Base-by-base conservation (phyloP, 2,797 vertebrate genomes). In the Pseudopleuronectes americanus region DNA sequence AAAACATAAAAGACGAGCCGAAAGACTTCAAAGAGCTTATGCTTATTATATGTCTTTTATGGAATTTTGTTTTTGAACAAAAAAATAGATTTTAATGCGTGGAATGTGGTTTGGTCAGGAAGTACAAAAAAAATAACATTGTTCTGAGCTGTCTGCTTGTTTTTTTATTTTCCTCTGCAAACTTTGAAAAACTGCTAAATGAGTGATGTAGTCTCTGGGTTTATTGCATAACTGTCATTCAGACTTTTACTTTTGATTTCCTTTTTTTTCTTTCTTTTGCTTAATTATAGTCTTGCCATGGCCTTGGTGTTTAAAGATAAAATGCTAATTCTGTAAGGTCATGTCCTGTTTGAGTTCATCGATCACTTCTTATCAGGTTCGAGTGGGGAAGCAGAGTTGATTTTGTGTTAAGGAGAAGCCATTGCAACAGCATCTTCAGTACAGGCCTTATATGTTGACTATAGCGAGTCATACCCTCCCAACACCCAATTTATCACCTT, bases 1-100 rank as follows among this genome's bases (percentile, higher is more conserved):
- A 22, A 80, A 83, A 66, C 28, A 74, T 82, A 88, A 86, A 90
- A 91, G 76, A 89, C 74, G 78, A 86, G 72, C 76, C 43, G 57
- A 87, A 90, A 84, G 81, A 92, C 91, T 93, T 89, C 68, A 74
- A 83, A 83, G 88, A 90, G 89, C 93, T 71, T 84, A 89, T 93
- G 95, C 95, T 96, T 96, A 95, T 92, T 96, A 87, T 92, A 85
- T 94, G 94, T 96, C 92, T 95, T 96, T 95, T 93, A 94, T 95
- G 95, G 94, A 89, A 73, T 96, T 96, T 93, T 94, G 94, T 95
- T 96, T 92, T 84, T 87, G 63, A 74, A 89, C 82, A 96, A 96
- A 96, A 87, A 87, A 76, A 48, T 45, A 93, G 94, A 95, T 96
- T 95, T 96, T 96, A 96, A 94, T 96, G 92, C 92, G 94, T 95